Evolutionary conservation across 2,797 vertebrate genomes (phyloP).

Genomic region (Zalophus californianus): DNA sequence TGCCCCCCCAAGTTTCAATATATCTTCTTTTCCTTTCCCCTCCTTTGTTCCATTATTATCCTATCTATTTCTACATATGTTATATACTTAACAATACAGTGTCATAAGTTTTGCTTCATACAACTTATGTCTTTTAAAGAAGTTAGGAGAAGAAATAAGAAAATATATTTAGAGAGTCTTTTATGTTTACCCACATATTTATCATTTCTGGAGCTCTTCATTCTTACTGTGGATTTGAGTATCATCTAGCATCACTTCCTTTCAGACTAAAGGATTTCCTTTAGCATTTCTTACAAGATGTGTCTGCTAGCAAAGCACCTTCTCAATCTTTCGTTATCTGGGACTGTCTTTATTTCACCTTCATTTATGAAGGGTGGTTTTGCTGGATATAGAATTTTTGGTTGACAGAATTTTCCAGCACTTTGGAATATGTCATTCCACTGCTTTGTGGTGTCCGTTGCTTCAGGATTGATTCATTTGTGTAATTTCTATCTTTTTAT

Average conservation of each 20-base stretch:
- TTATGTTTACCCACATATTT: not conserved
- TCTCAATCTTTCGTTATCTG: not conserved
- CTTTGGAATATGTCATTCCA: not conserved
- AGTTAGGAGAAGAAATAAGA: not conserved
- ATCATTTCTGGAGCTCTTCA: not conserved
- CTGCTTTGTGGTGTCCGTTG: not conserved
- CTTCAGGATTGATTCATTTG: constrained; percentile 1
- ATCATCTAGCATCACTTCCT: not conserved
- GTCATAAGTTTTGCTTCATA: not conserved
- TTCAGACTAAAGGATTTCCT: not conserved
- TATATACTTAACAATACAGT: not conserved
- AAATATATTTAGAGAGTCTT: not conserved
- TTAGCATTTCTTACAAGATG: not conserved
- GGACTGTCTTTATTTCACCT: not conserved
- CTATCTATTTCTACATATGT: not conserved
- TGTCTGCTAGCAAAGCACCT: not conserved
- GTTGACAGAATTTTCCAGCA: not conserved
- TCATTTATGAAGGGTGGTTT: constrained; percentile 15
- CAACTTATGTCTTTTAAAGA: constrained; percentile 23
- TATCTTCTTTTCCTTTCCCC: not conserved
- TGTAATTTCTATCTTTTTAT: not conserved
- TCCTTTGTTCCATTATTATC: not conserved
- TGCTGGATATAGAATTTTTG: not conserved
- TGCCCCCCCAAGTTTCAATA: not conserved
- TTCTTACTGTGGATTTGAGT: not conserved